Evolutionary conservation across 2,113 vertebrate genomes (phyloP).

Genomic region (Fregata magnificens): DNA sequence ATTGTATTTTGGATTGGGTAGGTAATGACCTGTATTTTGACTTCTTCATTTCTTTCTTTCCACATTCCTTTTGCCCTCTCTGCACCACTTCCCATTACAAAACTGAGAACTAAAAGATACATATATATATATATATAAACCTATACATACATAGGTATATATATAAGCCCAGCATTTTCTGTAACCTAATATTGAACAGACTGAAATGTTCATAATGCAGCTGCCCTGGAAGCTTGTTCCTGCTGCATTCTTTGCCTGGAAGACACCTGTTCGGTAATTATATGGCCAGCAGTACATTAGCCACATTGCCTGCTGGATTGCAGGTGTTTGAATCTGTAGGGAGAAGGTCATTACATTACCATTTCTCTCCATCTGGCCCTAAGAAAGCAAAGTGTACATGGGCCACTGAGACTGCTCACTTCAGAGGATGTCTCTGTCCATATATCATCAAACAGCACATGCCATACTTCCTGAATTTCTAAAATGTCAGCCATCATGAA

Average conservation of each 20-base stretch:
- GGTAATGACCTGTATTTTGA: background rate
- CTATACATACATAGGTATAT: too few species aligned
- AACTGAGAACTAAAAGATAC: background rate
- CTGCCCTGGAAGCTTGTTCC: slow-evolving; percentile 1
- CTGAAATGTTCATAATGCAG: background rate
- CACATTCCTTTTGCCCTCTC: background rate
- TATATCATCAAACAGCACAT: background rate
- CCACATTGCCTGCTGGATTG: background rate
- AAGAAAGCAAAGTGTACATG: background rate
- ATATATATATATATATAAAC: background rate
- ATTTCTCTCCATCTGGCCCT: slow-evolving; percentile 36
- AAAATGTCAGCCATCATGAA: background rate
- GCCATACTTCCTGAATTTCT: background rate
- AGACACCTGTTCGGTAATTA: slow-evolving; percentile 49
- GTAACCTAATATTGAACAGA: background rate
- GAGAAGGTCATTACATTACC: slow-evolving; percentile 8
- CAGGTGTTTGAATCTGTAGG: background rate
- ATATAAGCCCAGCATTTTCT: background rate
- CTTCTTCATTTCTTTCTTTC: background rate
- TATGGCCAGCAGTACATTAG: background rate
- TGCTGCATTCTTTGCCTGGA: background rate
- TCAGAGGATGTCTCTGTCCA: background rate
- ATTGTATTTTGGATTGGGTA: background rate
- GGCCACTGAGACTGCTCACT: background rate
- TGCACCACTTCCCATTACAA: background rate